These are phyloP conservation scores for Ormyrus nitidulus DNA, from an alignment of 2,888 invertebrate species.

Conservation along the genomic window DNA sequence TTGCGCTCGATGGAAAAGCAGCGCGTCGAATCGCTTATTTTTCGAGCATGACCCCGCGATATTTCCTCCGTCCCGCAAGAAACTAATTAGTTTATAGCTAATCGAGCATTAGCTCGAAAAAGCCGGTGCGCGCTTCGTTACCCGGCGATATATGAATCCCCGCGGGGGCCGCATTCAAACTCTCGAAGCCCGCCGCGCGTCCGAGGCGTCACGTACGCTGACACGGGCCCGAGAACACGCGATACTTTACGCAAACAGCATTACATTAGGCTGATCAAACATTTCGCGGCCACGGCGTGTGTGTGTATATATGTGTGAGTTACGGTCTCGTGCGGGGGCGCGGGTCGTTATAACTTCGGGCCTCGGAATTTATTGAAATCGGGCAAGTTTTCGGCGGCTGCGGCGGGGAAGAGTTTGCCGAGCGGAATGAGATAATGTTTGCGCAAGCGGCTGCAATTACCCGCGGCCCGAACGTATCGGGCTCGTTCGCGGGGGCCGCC, in stretches of 20 bases:
- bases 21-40: background rate
- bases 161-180: background rate
- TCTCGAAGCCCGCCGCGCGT: background rate
- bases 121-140: background rate
- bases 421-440: slow-evolving; percentile 59
- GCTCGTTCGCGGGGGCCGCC: slow-evolving; percentile 57
- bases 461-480: slow-evolving; percentile 61
- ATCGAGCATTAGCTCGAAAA: background rate
- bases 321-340: background rate
- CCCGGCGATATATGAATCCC: too few species aligned
- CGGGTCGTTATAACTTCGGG: slow-evolving; percentile 40
- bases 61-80: background rate
- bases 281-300: slow-evolving; percentile 30
- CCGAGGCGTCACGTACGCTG: slow-evolving; percentile 1
- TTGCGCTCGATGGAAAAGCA: too few species aligned
- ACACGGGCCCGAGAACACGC: slow-evolving; percentile 57
- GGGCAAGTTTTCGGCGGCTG: slow-evolving; percentile 24
- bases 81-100: slow-evolving; percentile 24
- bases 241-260: slow-evolving; percentile 69
- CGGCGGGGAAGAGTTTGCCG: slow-evolving; percentile 15
- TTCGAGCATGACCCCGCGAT: slow-evolving; percentile 9
- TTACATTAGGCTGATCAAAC: slow-evolving; percentile 71
- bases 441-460: slow-evolving; percentile 61
- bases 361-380: slow-evolving; percentile 51
- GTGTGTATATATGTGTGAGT: too few species aligned